phyloP scores from a whole-genome alignment of 2,797 vertebrate genomes.

The Tenualosa thibaudeaui region DNA sequence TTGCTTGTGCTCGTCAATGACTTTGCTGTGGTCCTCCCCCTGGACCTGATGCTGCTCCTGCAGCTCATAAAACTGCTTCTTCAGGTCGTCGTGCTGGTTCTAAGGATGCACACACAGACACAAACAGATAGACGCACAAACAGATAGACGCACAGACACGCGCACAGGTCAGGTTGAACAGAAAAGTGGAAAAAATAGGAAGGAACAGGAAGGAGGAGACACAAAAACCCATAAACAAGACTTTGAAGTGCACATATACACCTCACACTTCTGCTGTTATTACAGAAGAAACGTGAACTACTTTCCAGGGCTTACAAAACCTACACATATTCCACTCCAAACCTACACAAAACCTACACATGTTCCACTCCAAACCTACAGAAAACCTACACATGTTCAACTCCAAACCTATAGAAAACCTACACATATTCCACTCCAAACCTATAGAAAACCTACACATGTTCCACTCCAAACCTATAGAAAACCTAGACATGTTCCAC shows the following conservation, averaged over 20 bases:
- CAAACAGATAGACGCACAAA: too few species aligned
- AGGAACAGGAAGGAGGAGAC: neutral
- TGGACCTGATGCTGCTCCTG: slow-evolving; percentile 88
- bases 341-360: too few species aligned
- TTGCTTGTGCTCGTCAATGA: slow-evolving; percentile 85
- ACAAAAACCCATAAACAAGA: neutral
- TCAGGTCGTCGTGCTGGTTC: slow-evolving; percentile 95
- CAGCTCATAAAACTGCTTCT: slow-evolving; percentile 89
- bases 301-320: neutral
- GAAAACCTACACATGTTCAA: neutral
- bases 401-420: too few species aligned
- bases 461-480: too few species aligned
- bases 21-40: slow-evolving; percentile 83
- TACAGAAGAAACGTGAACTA: neutral
- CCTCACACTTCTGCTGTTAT: neutral
- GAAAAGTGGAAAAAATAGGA: neutral
- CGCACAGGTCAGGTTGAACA: neutral
- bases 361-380: too few species aligned
- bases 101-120: slow-evolving; percentile 59
- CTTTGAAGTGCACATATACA: neutral
- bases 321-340: too few species aligned
- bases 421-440: neutral
- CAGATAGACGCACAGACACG: too few species aligned
- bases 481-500: too few species aligned
- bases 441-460: too few species aligned